Percentiles rank a stretch among this genome's conserved stretches.
Conservation (phyloP, 2,888 invertebrate genomes). For the Cetonia aurata region DNA sequence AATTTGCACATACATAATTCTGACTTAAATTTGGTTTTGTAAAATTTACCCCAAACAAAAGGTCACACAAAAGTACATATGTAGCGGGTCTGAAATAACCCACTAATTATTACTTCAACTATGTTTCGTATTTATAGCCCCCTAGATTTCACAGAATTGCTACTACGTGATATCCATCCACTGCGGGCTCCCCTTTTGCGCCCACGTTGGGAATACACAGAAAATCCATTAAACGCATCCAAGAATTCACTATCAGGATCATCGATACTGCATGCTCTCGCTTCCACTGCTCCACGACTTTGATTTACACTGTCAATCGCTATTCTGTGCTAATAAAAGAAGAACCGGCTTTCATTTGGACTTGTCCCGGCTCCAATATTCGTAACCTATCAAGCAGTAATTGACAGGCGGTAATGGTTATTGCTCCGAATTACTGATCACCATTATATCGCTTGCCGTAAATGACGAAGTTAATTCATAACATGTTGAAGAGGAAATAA, state of each 20-base stretch:
- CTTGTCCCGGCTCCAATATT: background rate
- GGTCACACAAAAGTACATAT: no score
- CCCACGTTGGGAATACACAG: constrained; percentile 62
- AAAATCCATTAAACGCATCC: constrained; percentile 66
- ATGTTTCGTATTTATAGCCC: background rate
- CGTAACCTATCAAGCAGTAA: background rate
- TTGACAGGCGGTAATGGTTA: no score
- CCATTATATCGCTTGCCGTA: no score
- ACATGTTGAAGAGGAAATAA: no score
- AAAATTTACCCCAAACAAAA: no score
- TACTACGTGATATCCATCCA: background rate
- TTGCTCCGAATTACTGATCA: no score
- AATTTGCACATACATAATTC: no score
- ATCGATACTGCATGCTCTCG: constrained; percentile 49
- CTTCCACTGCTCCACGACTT: background rate
- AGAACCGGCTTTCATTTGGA: background rate
- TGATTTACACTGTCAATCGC: background rate
- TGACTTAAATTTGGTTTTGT: no score
- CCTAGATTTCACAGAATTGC: constrained; percentile 5
- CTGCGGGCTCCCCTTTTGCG: background rate
- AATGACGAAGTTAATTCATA: no score
- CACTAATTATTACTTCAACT: constrained; percentile 2
- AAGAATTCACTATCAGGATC: constrained; percentile 57
- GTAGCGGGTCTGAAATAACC: background rate
- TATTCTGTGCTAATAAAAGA: background rate